Conservation (phyloP, 2,113 vertebrate genomes). For the Phaethornis superciliosus region DNA sequence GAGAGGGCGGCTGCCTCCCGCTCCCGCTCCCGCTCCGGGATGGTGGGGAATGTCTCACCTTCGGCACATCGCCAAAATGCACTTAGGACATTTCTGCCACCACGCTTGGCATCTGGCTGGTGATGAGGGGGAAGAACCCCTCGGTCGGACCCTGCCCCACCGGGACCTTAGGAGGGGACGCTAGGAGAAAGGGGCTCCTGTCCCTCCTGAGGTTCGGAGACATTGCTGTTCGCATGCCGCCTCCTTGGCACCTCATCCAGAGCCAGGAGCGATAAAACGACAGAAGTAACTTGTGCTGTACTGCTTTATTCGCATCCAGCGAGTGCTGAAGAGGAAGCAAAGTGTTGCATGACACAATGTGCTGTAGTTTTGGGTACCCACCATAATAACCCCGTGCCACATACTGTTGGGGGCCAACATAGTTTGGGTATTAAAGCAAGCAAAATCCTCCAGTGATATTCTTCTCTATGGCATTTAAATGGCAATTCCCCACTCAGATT, state of each 20-base stretch:
- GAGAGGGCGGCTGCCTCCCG: not conserved
- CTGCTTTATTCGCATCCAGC: accelerated
- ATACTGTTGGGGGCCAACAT: accelerated
- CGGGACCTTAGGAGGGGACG: accelerated
- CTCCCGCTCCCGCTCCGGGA: too few species aligned
- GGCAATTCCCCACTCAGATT: not conserved
- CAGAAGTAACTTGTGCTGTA: accelerated
- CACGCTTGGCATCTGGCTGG: too few species aligned
- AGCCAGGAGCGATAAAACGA: accelerated
- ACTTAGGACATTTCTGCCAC: too few species aligned
- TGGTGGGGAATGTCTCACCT: too few species aligned
- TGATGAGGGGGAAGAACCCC: too few species aligned
- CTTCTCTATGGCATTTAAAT: accelerated
- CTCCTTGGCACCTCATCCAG: too few species aligned
- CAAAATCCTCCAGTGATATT: not conserved
- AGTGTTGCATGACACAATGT: accelerated
- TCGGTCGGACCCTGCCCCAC: too few species aligned
- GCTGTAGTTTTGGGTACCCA: accelerated
- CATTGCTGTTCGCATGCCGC: accelerated
- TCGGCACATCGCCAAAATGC: too few species aligned
- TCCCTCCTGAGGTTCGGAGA: too few species aligned
- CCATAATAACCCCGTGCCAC: accelerated
- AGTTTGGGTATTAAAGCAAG: not conserved
- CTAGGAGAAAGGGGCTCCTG: accelerated
- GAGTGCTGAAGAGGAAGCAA: not conserved